Evolutionary conservation across 2,113 vertebrate genomes (phyloP), one percentile per base, ranked within the genome.

Genomic region (Equus przewalskii): DNA sequence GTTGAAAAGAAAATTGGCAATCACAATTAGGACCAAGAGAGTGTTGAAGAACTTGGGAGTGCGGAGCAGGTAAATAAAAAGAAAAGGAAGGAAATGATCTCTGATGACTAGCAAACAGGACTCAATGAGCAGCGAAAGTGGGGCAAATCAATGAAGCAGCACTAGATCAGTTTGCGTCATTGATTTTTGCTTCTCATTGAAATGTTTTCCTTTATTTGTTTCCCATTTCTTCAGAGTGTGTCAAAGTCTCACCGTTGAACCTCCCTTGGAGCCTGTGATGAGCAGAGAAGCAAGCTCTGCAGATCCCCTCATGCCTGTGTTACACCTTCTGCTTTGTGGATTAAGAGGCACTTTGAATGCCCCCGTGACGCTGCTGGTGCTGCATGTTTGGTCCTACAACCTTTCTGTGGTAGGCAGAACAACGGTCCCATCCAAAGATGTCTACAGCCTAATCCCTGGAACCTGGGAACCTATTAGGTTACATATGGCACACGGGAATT

Each of bases 161-260:
- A 36, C 80, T 62, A 46, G 91, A 91, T 89, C 70, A 18, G 8
- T 89, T 84, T 90, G 64, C 73, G 79, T 62, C 89, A 97, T 67
- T 97, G 94, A 97, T 92, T 95, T 94, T 69, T 95, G 82, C 58
- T 56, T 80, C 33, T 91, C 69, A 72, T 76, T 91, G 58, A 96
- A 96, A 97, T 94, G 94, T 89, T 97, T 96, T 83, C 91, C 67
- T 97, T 94, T 92, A 92, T 97, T 98, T 97, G 69, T 81, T 94
- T 92, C 67, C 58, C 36, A 26, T 89, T 75, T 75, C 82, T 89
- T 93, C 41, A 1, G n/a, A 91, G 21, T 79, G 46, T 86, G 72
- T 65, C 3, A 54, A 72, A 56, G 24, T 46, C 24, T 79, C 69
- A 60, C 24, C 60, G 72, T 58, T 76, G 87, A 86, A 76, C n/a